A percentile compares a stretch with the other conserved stretches of the same genome.
Evolutionary conservation across 2,888 invertebrate genomes (phyloP).

Genomic region (Chalcosyrphus nemorum): DNA sequence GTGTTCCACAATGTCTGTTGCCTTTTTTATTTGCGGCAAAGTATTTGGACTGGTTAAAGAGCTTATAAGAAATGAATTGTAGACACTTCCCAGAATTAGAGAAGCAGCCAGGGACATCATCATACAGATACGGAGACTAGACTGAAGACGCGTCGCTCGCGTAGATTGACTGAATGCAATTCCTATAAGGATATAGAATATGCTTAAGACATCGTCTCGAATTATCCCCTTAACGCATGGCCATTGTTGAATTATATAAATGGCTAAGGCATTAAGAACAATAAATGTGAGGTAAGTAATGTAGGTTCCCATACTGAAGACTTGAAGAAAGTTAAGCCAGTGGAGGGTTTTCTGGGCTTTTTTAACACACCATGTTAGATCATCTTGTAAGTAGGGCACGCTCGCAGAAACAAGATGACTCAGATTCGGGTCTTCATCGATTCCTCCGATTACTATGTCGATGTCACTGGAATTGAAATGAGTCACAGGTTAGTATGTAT

Average conservation of each 20-base stretch:
- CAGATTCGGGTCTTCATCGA: conserved; percentile 80
- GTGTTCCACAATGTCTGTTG: conserved; percentile 76
- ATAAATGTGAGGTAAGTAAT: conserved; percentile 70
- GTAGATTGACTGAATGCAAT: conserved; percentile 76
- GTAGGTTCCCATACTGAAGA: conserved; percentile 46
- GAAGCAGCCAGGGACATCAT: conserved; percentile 74
- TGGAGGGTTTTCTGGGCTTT: conserved; percentile 77
- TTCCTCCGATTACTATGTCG: conserved; percentile 80
- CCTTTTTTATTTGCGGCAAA: conserved; percentile 77
- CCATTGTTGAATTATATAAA: conserved; percentile 74
- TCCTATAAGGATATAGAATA: conserved; percentile 74
- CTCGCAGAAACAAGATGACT: conserved; percentile 78
- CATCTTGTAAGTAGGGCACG: conserved; percentile 81
- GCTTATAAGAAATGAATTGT: conserved; percentile 80
- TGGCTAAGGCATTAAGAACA: conserved; percentile 71
- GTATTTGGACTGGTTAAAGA: conserved; percentile 79
- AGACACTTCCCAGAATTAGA: conserved; percentile 78
- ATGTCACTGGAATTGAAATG: too few species aligned
- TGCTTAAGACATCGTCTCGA: conserved; percentile 70
- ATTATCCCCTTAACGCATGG: conserved; percentile 38
- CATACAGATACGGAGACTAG: conserved; percentile 62
- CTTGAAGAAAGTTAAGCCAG: conserved; percentile 78
- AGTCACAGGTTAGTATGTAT: too few species aligned
- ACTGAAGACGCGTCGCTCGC: conserved; percentile 8
- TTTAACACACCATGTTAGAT: conserved; percentile 81